Conservation (phyloP, 2,888 invertebrate genomes). For the Campoplex capitator region DNA sequence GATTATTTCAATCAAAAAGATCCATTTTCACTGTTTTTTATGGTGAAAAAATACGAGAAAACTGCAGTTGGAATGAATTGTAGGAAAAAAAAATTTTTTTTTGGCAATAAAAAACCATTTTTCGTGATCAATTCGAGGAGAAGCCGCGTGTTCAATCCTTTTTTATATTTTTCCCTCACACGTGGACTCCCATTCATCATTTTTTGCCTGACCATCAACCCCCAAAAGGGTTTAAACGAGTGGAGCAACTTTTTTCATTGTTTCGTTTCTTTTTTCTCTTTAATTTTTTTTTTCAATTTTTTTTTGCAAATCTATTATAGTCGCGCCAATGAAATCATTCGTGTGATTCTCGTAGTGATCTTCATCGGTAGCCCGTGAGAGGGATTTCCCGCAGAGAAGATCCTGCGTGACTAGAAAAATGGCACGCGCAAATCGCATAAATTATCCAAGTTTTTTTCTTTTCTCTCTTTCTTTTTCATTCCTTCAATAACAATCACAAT, state of each 20-base stretch:
- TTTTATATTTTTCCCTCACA: constrained; percentile 8
- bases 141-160: neutral
- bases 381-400: constrained; percentile 78
- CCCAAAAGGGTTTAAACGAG: constrained; percentile 54
- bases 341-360: constrained; percentile 6
- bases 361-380: constrained; percentile 34
- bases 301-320: constrained; percentile 50
- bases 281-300: neutral
- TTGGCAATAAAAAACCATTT: too few relatives aligned
- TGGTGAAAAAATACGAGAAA: neutral
- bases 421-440: constrained; percentile 80
- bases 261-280: constrained; percentile 15
- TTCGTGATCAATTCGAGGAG: too few relatives aligned
- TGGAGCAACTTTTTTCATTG: constrained; percentile 25
- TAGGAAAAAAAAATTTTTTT: too few relatives aligned
- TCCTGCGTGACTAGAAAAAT: constrained; percentile 72
- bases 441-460: constrained; percentile 69
- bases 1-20: too few relatives aligned
- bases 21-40: too few relatives aligned
- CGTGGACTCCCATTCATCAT: constrained; percentile 26
- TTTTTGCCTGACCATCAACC: constrained; percentile 17
- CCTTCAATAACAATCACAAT: too few relatives aligned
- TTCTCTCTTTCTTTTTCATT: constrained; percentile 63
- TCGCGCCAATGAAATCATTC: constrained; percentile 62
- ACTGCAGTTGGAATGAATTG: neutral